phyloP scores from a whole-genome alignment of 2,888 invertebrate species.

The Strigamia maritima region DNA sequence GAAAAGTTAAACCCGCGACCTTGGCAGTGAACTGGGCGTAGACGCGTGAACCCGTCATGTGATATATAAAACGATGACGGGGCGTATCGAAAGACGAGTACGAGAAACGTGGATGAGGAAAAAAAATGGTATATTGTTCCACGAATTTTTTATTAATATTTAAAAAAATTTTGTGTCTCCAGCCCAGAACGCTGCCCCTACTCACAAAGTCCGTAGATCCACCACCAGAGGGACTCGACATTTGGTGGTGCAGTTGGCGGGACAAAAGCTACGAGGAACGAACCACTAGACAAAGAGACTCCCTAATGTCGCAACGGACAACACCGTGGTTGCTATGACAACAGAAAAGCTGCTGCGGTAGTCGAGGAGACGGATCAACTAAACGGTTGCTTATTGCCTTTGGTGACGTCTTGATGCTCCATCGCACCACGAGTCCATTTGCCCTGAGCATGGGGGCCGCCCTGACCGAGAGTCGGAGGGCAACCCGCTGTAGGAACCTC shows the following conservation, averaged over 20 bases:
- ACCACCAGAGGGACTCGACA: constrained; percentile 15
- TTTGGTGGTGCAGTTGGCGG: constrained; percentile 10
- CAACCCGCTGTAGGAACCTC: constrained; percentile 1
- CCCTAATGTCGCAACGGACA: constrained; percentile 15
- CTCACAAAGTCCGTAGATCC: constrained; percentile 10
- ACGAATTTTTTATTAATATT: not conserved
- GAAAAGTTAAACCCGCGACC: constrained; percentile 39
- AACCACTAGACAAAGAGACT: constrained; percentile 10
- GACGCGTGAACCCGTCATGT: not conserved
- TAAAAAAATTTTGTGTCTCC: not conserved
- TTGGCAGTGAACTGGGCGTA: constrained; percentile 39
- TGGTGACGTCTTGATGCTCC: constrained; percentile 9
- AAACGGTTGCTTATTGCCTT: constrained; percentile 15
- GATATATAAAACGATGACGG: constrained; percentile 5
- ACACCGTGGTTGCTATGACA: constrained; percentile 15
- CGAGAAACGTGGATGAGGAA: not conserved
- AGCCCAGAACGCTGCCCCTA: constrained; percentile 14
- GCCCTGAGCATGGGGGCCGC: not conserved
- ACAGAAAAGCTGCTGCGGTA: constrained; percentile 5
- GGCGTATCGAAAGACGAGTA: constrained; percentile 15
- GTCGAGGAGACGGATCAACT: constrained; percentile 15
- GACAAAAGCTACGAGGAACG: constrained; percentile 10
- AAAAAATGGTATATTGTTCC: constrained; percentile 9
- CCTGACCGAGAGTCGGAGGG: not conserved
- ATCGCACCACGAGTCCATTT: constrained; percentile 1